Evolutionary conservation across 2,888 invertebrate genomes (phyloP).

Genomic region (Calameuta idolon): DNA sequence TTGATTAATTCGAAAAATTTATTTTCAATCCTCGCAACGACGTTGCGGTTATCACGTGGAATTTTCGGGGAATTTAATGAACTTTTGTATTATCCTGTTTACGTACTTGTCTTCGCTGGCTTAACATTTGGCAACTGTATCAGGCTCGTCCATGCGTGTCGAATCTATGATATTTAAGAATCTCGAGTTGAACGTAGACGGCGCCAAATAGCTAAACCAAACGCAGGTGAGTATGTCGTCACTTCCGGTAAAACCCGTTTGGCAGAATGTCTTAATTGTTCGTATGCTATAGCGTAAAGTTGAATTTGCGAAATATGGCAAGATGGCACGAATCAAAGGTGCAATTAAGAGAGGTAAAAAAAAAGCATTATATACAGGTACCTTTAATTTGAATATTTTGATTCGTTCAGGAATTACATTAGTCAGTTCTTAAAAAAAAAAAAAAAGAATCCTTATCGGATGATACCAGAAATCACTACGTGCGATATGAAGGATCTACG

Average conservation of each 20-base stretch:
- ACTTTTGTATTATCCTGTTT: background rate
- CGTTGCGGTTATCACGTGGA: background rate
- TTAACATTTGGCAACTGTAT: background rate
- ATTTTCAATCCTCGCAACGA: background rate
- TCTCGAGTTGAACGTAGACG: background rate
- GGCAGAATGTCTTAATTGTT: background rate
- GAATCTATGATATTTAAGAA: background rate
- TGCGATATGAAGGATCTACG: background rate
- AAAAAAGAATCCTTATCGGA: background rate
- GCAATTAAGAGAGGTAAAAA: too few relatives aligned
- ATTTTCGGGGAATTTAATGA: background rate
- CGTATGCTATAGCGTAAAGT: background rate
- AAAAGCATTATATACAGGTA: background rate
- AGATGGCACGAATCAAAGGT: background rate
- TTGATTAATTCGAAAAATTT: background rate
- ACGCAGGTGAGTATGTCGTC: background rate
- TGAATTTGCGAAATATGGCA: background rate
- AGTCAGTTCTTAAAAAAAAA: too few relatives aligned
- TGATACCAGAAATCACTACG: background rate
- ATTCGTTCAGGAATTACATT: background rate
- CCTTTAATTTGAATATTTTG: too few relatives aligned
- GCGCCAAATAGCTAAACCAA: background rate
- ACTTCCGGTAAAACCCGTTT: constrained; percentile 7
- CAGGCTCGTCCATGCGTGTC: background rate
- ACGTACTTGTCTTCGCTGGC: background rate